phyloP scores from a whole-genome alignment of 2,113 vertebrate genomes.

The Pipra filicauda region DNA sequence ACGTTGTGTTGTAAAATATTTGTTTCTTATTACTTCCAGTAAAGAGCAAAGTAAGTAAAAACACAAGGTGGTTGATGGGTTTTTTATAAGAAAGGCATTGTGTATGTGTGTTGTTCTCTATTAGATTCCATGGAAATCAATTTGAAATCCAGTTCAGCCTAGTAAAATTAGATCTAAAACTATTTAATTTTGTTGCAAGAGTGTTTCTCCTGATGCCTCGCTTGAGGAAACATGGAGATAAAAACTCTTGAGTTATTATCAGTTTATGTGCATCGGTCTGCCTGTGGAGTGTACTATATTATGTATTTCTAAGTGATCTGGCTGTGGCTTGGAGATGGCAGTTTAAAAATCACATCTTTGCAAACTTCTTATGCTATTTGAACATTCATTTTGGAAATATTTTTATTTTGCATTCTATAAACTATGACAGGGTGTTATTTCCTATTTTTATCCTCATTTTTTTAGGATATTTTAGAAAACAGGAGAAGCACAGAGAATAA shows the following conservation, averaged over 20 bases:
- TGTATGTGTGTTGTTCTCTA: conserved; percentile 47
- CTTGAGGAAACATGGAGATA: conserved; percentile 66
- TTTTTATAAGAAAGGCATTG: conserved; percentile 64
- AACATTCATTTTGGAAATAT: conserved; percentile 6
- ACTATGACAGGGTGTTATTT: not conserved
- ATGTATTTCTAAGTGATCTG: conserved; percentile 38
- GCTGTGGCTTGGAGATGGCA: conserved; percentile 10
- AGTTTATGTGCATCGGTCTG: conserved; percentile 43
- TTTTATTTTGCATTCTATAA: conserved; percentile 31
- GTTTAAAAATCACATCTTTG: conserved; percentile 40
- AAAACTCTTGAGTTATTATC: conserved; percentile 68
- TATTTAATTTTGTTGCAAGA: conserved; percentile 75
- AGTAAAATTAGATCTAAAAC: conserved; percentile 80
- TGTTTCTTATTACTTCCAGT: conserved; percentile 67
- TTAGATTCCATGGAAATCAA: conserved; percentile 74
- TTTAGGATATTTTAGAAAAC: not conserved
- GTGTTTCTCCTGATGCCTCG: conserved; percentile 60
- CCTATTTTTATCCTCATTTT: not conserved
- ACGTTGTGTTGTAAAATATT: conserved; percentile 49
- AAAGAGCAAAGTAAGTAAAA: conserved; percentile 66
- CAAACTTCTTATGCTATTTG: not conserved
- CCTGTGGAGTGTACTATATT: conserved; percentile 23
- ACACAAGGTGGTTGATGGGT: conserved; percentile 36
- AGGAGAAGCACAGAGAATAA: not conserved
- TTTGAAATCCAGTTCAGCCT: conserved; percentile 69